These are phyloP conservation scores for Aphelocoma californica DNA, from an alignment of 2,797 vertebrate genomes.

Conservation along the genomic window DNA sequence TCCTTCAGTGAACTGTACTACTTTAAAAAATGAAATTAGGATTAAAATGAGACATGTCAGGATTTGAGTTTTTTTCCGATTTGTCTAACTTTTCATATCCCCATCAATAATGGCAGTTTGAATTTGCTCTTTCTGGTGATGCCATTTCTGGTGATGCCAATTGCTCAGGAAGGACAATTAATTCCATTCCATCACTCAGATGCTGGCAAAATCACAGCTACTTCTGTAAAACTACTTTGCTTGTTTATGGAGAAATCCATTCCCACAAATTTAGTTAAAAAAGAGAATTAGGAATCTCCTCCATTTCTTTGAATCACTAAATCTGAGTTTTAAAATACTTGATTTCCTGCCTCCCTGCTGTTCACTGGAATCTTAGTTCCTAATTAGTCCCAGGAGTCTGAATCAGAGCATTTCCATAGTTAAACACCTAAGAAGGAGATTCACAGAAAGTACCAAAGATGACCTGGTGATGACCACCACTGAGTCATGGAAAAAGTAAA, in stretches of 20 bases:
- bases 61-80: fast-evolving
- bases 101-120: neutral
- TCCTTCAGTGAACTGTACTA: neutral
- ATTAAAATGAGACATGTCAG: neutral
- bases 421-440: neutral
- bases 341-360: neutral
- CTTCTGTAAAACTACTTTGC: neutral
- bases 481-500: neutral
- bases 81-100: neutral
- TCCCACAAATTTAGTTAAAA: neutral
- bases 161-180: neutral
- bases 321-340: neutral
- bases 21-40: neutral
- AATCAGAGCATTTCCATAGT: neutral
- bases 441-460: neutral
- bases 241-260: neutral
- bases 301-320: neutral
- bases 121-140: neutral
- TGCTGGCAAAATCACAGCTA: neutral
- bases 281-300: neutral
- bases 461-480: neutral
- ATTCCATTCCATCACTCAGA: neutral
- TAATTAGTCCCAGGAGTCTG: neutral
- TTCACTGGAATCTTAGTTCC: neutral
- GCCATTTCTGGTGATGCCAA: neutral